Evolutionary conservation across 2,113 vertebrate genomes (phyloP).

Genomic region (Tenebrosternarchus preto): DNA sequence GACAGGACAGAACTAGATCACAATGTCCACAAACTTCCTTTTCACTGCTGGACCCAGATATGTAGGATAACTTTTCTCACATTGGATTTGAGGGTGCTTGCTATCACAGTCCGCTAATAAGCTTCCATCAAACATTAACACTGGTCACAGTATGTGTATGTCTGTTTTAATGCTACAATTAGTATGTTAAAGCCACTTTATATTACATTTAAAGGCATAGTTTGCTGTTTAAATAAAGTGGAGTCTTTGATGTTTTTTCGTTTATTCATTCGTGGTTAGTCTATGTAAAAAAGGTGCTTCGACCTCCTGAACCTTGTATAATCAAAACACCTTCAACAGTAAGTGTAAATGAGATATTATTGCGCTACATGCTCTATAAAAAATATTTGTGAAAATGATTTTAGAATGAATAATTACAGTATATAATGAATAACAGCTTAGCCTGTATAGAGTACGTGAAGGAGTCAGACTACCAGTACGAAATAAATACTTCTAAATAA

Average conservation of each 20-base stretch:
- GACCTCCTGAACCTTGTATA: no score
- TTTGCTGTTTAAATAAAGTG: neutral
- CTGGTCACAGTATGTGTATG: neutral
- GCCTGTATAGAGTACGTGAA: no score
- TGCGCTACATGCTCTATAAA: no score
- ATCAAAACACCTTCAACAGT: no score
- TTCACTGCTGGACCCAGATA: conserved; percentile 46
- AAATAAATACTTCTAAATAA: no score
- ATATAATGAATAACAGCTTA: no score
- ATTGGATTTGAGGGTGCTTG: neutral
- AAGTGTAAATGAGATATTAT: no score
- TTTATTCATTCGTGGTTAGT: no score
- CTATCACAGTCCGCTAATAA: neutral
- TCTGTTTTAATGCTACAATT: neutral
- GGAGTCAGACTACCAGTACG: no score
- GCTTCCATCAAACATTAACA: neutral
- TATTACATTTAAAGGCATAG: neutral
- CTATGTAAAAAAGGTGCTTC: no score
- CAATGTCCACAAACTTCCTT: conserved; percentile 26
- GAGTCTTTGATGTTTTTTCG: neutral
- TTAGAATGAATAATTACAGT: no score
- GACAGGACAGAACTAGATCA: conserved; percentile 45
- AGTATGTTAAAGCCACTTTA: neutral
- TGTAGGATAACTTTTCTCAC: conserved; percentile 13
- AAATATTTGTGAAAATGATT: no score